Conservation (phyloP, 2,113 vertebrate genomes). For the Ophiodon elongatus region DNA sequence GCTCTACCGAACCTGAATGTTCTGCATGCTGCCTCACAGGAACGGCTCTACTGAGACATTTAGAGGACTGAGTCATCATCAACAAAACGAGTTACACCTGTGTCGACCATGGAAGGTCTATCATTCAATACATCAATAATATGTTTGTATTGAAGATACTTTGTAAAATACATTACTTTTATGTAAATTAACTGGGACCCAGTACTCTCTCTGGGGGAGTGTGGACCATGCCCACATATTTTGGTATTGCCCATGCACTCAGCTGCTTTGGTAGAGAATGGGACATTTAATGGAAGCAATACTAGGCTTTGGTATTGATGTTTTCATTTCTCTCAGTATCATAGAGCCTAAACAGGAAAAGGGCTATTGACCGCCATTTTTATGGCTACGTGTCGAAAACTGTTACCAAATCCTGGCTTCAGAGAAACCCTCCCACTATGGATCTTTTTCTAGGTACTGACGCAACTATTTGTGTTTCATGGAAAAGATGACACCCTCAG, state of each 20-base stretch:
- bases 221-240: not conserved
- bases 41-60: not conserved
- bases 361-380: too few relatives aligned
- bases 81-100: not conserved
- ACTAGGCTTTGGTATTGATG: not conserved
- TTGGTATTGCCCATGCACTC: not conserved
- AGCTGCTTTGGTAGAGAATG: not conserved
- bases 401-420: too few relatives aligned
- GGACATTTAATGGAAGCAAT: not conserved
- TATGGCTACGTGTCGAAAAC: too few relatives aligned
- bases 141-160: too few relatives aligned
- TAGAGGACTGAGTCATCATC: too few relatives aligned
- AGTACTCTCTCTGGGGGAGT: too few relatives aligned
- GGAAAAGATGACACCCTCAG: not conserved
- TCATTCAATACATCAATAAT: not conserved
- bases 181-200: too few relatives aligned
- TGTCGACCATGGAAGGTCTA: not conserved
- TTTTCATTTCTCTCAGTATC: too few relatives aligned
- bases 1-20: not conserved
- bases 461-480: not conserved
- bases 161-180: not conserved
- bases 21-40: not conserved
- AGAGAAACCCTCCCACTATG: too few relatives aligned
- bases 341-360: too few relatives aligned
- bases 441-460: too few relatives aligned